These are phyloP conservation scores for Drosophila neoperkinsi DNA, from an alignment of 2,888 invertebrate genomes.

Conservation along the genomic window DNA sequence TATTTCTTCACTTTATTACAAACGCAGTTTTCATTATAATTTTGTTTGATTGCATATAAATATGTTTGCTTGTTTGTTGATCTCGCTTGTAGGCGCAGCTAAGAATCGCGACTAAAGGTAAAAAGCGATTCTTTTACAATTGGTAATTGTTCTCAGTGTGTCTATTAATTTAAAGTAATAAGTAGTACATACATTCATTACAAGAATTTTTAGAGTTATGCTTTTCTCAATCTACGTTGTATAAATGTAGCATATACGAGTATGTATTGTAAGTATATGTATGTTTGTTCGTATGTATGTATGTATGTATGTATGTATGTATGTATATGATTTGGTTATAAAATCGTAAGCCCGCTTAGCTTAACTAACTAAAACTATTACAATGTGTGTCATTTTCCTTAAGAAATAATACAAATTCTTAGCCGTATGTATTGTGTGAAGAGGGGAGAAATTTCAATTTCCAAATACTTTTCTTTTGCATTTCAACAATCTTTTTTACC, in stretches of 20 bases:
- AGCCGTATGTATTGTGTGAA: slow-evolving; percentile 49
- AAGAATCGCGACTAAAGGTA: slow-evolving; percentile 47
- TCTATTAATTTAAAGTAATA: slow-evolving; percentile 34
- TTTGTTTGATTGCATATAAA: slow-evolving; percentile 66
- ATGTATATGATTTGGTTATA: slow-evolving; percentile 50
- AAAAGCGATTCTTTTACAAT: slow-evolving; percentile 52
- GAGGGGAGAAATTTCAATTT: slow-evolving; percentile 73
- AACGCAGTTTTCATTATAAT: slow-evolving; percentile 59
- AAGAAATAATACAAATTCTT: slow-evolving; percentile 51
- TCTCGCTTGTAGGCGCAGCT: slow-evolving; percentile 21
- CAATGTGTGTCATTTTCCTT: slow-evolving; percentile 51
- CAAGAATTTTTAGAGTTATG: slow-evolving; percentile 29
- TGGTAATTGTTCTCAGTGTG: slow-evolving; percentile 19
- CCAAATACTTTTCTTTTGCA: slow-evolving; percentile 67
- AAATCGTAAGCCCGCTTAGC: slow-evolving; percentile 71
- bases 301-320: slow-evolving; percentile 36
- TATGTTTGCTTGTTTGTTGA: slow-evolving; percentile 44
- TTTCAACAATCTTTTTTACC: slow-evolving; percentile 51
- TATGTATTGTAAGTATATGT: slow-evolving; percentile 44
- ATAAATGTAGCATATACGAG: slow-evolving; percentile 52
- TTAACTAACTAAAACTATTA: slow-evolving; percentile 43
- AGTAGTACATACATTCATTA: slow-evolving; percentile 48
- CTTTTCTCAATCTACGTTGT: slow-evolving; percentile 51
- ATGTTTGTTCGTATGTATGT: slow-evolving; percentile 27
- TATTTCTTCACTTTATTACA: slow-evolving; percentile 71